Percentiles rank a stretch among this genome's conserved stretches.
phyloP scores from a whole-genome alignment of 2,113 vertebrate genomes.

The Hippocampus barbouri region DNA sequence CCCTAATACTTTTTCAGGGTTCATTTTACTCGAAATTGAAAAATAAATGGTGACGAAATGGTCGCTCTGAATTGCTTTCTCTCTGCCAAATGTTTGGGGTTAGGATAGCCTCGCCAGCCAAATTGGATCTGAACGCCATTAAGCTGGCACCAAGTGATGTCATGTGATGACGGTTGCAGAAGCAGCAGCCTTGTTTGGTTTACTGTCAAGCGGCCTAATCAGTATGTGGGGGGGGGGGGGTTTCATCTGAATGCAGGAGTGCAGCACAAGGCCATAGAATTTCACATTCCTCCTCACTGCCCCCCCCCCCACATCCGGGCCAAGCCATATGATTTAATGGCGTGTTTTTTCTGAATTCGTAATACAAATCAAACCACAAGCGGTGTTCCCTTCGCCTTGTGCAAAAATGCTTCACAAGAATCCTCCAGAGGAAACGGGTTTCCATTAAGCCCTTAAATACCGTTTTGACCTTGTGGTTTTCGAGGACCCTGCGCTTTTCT shows the following conservation, averaged over 20 bases:
- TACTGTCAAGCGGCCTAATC: not conserved
- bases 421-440: slow-evolving; percentile 23
- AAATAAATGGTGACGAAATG: not conserved
- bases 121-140: not conserved
- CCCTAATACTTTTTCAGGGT: not conserved
- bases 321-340: slow-evolving; percentile 2
- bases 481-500: not conserved
- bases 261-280: not conserved
- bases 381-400: not conserved
- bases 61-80: not conserved
- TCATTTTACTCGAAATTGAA: not conserved
- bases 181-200: not conserved
- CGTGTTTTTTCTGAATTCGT: not conserved
- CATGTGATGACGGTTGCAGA: not conserved
- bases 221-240: not conserved
- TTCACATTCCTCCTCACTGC: slow-evolving; percentile 5
- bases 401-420: slow-evolving; percentile 2
- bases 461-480: slow-evolving; percentile 41
- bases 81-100: not conserved
- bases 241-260: not conserved
- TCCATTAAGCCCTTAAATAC: slow-evolving; percentile 32
- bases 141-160: not conserved
- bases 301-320: not conserved
- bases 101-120: not conserved
- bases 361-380: not conserved